phyloP scores from a whole-genome alignment of 2,888 invertebrate genomes.

The Empis livida region DNA sequence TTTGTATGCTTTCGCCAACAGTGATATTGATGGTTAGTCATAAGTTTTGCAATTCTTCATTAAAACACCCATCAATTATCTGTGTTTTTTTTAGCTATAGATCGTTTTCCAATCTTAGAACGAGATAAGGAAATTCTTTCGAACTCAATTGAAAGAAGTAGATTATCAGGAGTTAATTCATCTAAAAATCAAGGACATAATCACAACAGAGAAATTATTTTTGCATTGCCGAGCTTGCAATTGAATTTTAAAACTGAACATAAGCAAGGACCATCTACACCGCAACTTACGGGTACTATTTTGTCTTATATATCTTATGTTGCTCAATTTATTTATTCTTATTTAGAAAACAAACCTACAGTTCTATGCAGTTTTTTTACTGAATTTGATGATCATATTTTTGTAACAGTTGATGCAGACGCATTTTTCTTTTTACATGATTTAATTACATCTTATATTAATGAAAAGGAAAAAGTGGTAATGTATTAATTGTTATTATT shows the following conservation, averaged over 20 bases:
- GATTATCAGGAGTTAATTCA: constrained; percentile 35
- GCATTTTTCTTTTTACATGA: constrained; percentile 97
- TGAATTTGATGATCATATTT: constrained; percentile 97
- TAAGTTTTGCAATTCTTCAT: background rate
- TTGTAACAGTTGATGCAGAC: constrained; percentile 95
- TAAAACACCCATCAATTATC: background rate
- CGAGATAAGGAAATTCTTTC: constrained; percentile 52
- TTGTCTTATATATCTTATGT: background rate
- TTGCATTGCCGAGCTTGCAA: constrained; percentile 85
- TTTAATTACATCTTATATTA: constrained; percentile 88
- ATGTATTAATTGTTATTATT: constrained; percentile 17
- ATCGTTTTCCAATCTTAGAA: constrained; percentile 80
- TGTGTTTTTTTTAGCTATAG: constrained; percentile 53
- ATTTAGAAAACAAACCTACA: constrained; percentile 61
- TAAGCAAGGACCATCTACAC: constrained; percentile 60
- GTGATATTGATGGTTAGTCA: constrained; percentile 77
- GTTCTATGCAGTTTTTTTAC: constrained; percentile 97
- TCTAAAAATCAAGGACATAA: constrained; percentile 61
- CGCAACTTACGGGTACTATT: constrained; percentile 47
- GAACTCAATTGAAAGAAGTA: constrained; percentile 42
- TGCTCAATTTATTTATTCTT: background rate
- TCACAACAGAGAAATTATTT: constrained; percentile 89
- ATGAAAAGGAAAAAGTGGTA: constrained; percentile 79
- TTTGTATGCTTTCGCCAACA: constrained; percentile 87
- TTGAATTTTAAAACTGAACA: constrained; percentile 89